These are phyloP conservation scores for Aurelia sp. DNA, from an alignment of 30 jellyfish, hydroid and myxozoan genomes.

Conservation along the genomic window DNA sequence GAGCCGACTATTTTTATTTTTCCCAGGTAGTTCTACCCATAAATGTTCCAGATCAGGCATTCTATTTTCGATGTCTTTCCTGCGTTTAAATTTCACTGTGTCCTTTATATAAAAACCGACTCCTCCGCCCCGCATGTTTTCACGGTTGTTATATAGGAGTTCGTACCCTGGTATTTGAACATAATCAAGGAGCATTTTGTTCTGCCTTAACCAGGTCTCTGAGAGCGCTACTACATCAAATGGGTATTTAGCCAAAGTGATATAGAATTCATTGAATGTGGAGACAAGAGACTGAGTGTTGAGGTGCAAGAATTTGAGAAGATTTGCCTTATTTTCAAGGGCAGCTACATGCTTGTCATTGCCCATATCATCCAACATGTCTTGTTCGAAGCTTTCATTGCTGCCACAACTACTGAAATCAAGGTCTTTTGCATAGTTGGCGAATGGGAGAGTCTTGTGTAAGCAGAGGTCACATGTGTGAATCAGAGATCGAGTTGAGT, in stretches of 20 bases:
- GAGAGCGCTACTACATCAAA: constrained; percentile 13
- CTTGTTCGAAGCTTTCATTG: constrained; percentile 25
- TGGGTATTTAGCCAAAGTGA: constrained; percentile 4
- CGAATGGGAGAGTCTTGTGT: constrained; percentile 14
- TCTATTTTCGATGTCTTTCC: constrained; percentile 10
- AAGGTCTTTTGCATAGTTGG: constrained; percentile 6
- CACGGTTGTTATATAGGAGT: constrained; percentile 12
- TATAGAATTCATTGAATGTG: constrained; percentile 18
- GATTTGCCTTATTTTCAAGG: not conserved
- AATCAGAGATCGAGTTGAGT: too few relatives aligned
- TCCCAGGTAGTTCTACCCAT: constrained; percentile 18
- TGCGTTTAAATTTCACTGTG: constrained; percentile 16
- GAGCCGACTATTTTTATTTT: constrained; percentile 20
- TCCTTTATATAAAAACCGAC: constrained; percentile 21
- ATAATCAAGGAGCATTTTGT: constrained; percentile 10
- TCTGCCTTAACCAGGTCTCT: constrained; percentile 10
- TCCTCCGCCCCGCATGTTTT: constrained; percentile 5
- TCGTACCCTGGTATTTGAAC: constrained; percentile 13
- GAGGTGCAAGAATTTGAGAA: constrained; percentile 14
- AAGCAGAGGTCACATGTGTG: constrained; percentile 17
- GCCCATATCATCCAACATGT: constrained; percentile 17
- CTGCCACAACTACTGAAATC: not conserved
- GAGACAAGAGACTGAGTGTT: constrained; percentile 8
- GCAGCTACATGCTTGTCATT: not conserved
- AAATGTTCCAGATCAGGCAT: constrained; percentile 13